Evolutionary conservation across 2,888 invertebrate genomes (phyloP), one percentile per base, ranked within the genome.

Genomic region (Siphonodentalium dalli): DNA sequence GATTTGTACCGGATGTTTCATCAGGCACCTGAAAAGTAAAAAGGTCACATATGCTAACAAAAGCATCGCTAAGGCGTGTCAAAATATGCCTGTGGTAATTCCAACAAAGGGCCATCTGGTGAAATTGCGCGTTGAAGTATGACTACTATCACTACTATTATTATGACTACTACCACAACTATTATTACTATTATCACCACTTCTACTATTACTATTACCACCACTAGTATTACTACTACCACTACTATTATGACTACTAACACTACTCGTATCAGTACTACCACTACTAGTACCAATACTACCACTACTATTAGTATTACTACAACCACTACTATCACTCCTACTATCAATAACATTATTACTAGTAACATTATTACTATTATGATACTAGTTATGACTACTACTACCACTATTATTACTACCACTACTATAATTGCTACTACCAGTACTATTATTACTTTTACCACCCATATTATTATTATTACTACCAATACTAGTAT

Each of bases 381-480:
- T 41, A 41, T n/a, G n/a, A n/a, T 15, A 13, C 9, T 15, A 13
- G 8, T 18, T 37, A 13, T 15, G 13, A 37, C 37, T 15, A 13
- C 37, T 37, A 37, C 37, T 37, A 37, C 37, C 18, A 13, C 37
- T 37, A 37, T 18, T 37, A 15, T 18, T 39, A 15, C 39, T 41
- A 41, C 41, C 15, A n/a, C 41, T 24, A 7, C 27, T 41, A 41
- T 15, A 27, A 41, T 15, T 41, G 6, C 39, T 18, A 3, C 18
- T 39, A 39, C 18, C 5, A 39, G 7, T 39, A 39, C 39, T 21
- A 39, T 21, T 41, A 21, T 23, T 39, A 15, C 39, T 39, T 15
- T 6, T 13, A 39, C 18, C 23, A n/a, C n/a, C n/a, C n/a, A n/a
- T n/a, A 37, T 20, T 37, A 44, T 24, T 44, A 44, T n/a, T 44